Base-by-base conservation (phyloP, 2,888 invertebrate species). In the Perizoma flavofasciatum region DNA sequence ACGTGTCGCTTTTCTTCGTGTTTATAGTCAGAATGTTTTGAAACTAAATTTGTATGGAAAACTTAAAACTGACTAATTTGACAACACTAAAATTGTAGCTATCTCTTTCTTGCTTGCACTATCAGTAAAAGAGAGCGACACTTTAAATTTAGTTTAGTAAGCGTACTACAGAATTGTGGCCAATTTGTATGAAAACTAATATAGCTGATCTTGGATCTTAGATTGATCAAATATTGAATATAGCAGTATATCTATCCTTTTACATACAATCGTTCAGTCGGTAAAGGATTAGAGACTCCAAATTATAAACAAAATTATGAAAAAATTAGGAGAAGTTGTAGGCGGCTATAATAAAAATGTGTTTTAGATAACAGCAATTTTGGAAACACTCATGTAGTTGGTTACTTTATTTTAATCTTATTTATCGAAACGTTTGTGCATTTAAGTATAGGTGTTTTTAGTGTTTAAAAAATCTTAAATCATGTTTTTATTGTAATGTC, bases 371-470 rank as follows among this genome's bases (percentile, higher is more conserved):
- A 49, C 49, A 8, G 49, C 34, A 46, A 11, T 48, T 46, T 57
- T 44, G 46, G 50, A 43, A 54, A 63, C 22, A 53, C 44, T 22
- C 39, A 52, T 44, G 46, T 61, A 57, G 61, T 51, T 54, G n/a
- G 41, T 57, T 65, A 22, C 22, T 59, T 61, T 59, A 61, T 58
- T 37, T 63, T 65, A 59, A 64, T 57, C 52, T 61, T 63, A 68
- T 68, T 68, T 65, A 66, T 66, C 58, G 45, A 61, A 66, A 64
- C 59, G 55, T 63, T 66, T 70, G 68, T 78, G 79, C 77, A 78
- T 79, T 77, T 79, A 79, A 74, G 69, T 65, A 68, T 74, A 70
- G 70, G 62, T 66, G 63, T 71, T 68, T 65, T 67, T 69, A 68
- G 67, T 61, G 66, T 69, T 67, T 71, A 40, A 7, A 51, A 51